A percentile compares a stretch with the other conserved stretches of the same genome.
Evolutionary conservation across 2,888 invertebrate genomes (phyloP).

Genomic region (Plutella xylostella): DNA sequence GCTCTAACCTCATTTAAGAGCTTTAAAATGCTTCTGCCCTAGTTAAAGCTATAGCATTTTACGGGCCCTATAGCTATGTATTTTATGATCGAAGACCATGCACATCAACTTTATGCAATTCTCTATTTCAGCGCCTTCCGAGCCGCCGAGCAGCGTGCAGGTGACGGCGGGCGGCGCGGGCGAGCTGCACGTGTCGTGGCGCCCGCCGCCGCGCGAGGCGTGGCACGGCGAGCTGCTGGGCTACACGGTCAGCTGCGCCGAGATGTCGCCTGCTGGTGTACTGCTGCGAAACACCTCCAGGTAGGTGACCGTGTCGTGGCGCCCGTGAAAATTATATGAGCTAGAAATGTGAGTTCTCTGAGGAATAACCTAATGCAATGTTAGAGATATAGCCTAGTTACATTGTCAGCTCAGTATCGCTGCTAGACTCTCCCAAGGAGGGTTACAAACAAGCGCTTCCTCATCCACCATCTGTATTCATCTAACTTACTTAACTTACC

Average conservation of each 20-base stretch:
- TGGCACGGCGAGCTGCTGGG: conserved; percentile 83
- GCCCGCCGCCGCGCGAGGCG: conserved; percentile 76
- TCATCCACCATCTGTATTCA: no score
- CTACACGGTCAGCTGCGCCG: conserved; percentile 79
- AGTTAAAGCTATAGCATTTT: background rate
- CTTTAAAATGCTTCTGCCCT: no score
- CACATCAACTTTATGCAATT: background rate
- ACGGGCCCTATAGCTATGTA: background rate
- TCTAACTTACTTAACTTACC: no score
- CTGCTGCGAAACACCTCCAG: conserved; percentile 41
- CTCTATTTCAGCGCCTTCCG: conserved; percentile 71
- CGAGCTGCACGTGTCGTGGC: conserved; percentile 80
- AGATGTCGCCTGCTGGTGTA: conserved; percentile 60
- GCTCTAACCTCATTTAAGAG: no score
- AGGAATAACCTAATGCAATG: no score
- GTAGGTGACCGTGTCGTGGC: no score
- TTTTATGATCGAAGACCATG: background rate
- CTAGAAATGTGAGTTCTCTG: no score
- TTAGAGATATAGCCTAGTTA: no score
- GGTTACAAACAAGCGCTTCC: no score
- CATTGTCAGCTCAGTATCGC: no score
- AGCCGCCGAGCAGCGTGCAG: conserved; percentile 75
- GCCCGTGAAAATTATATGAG: no score
- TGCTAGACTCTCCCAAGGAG: no score
- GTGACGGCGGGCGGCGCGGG: conserved; percentile 77